A percentile compares a stretch with the other conserved stretches of the same genome.
Evolutionary conservation across 2,797 vertebrate species (phyloP).

Genomic region (Anniella stebbinsi): DNA sequence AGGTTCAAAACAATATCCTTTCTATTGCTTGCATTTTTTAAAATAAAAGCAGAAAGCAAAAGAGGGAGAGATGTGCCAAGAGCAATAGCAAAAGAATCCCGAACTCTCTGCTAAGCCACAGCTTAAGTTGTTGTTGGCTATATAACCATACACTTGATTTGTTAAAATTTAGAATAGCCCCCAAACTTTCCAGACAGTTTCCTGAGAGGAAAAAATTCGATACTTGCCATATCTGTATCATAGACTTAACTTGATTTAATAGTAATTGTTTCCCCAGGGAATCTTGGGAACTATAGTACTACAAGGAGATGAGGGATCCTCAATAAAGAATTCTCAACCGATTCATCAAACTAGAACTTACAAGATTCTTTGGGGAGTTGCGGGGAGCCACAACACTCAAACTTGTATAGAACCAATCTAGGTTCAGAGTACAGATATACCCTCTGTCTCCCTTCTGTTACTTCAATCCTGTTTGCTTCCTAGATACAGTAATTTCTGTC

Average conservation of each 20-base stretch:
- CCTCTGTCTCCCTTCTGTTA: not conserved
- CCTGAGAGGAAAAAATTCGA: not conserved
- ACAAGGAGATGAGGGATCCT: not conserved
- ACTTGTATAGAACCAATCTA: not conserved
- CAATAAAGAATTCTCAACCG: not conserved
- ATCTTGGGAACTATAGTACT: not conserved
- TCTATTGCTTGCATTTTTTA: conserved; percentile 12
- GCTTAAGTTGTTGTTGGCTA: not conserved
- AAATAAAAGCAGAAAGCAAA: not conserved
- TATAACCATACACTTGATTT: not conserved
- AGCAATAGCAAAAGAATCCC: not conserved
- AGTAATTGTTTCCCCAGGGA: not conserved
- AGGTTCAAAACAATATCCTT: not conserved
- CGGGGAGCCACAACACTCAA: not conserved
- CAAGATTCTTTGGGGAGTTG: not conserved
- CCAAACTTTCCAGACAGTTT: not conserved
- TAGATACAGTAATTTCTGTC: not conserved
- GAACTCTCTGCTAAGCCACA: not conserved
- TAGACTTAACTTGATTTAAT: not conserved
- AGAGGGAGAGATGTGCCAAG: conserved; percentile 4
- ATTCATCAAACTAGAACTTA: not conserved
- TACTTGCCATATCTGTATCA: not conserved
- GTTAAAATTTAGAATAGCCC: not conserved
- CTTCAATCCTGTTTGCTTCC: not conserved
- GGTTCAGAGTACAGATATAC: not conserved